These are phyloP conservation scores for Protobothrops mucrosquamatus DNA, from an alignment of 2,113 vertebrate genomes.

Conservation along the genomic window DNA sequence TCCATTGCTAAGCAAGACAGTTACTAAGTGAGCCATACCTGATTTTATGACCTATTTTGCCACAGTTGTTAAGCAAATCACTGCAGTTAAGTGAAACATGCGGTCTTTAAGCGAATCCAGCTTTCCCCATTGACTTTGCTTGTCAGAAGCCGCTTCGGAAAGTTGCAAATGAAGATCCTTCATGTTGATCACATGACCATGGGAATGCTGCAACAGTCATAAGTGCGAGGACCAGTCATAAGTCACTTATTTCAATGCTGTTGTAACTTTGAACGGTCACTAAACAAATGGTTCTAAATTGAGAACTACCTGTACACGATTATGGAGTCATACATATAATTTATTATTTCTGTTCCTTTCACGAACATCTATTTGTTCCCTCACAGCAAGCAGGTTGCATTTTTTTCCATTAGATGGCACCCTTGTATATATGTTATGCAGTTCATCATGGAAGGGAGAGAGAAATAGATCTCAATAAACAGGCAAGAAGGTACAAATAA, in stretches of 20 bases:
- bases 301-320: not conserved
- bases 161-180: not conserved
- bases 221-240: not conserved
- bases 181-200: not conserved
- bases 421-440: slow-evolving; percentile 10
- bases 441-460: not conserved
- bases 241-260: not conserved
- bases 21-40: not conserved
- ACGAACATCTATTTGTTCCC: not conserved
- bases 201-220: not conserved
- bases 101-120: not conserved
- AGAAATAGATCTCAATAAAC: not conserved
- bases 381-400: not conserved
- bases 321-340: not conserved
- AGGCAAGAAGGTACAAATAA: not conserved
- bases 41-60: not conserved
- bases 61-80: not conserved
- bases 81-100: not conserved
- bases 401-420: slow-evolving; percentile 59
- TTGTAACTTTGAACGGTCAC: not conserved
- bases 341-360: not conserved
- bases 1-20: not conserved
- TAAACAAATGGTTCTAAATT: not conserved
- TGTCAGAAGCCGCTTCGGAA: not conserved
- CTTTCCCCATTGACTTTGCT: not conserved